phyloP scores from a whole-genome alignment of 2,888 invertebrate genomes.

The Drosophila vallismaia region DNA sequence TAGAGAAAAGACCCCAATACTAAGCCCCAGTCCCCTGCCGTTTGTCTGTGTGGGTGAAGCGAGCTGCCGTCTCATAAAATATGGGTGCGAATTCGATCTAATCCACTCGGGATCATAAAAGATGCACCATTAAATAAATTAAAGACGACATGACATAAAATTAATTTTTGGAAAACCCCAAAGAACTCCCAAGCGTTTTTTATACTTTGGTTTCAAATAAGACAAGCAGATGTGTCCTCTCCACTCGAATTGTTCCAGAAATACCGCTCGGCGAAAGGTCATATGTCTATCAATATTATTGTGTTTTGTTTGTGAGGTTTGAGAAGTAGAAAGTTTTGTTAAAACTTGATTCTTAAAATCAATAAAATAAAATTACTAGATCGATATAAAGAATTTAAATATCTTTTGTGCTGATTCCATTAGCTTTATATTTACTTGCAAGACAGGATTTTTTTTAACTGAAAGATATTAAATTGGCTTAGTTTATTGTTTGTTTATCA shows the following conservation, averaged over 20 bases:
- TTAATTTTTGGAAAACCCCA: slow-evolving; percentile 56
- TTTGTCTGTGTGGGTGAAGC: slow-evolving; percentile 47
- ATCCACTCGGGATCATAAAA: slow-evolving; percentile 22
- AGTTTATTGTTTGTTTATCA: slow-evolving; percentile 4
- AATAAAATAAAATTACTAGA: slow-evolving; percentile 10
- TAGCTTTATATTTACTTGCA: slow-evolving; percentile 5
- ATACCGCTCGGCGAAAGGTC: slow-evolving; percentile 43
- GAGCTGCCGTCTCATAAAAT: slow-evolving; percentile 28
- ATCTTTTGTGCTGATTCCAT: slow-evolving; percentile 16
- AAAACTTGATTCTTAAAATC: slow-evolving; percentile 48
- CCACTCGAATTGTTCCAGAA: slow-evolving; percentile 7
- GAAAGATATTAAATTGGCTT: not conserved
- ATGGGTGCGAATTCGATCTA: slow-evolving; percentile 46
- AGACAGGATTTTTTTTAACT: not conserved
- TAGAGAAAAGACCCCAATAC: slow-evolving; percentile 45
- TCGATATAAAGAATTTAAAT: slow-evolving; percentile 2
- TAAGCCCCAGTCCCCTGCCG: not conserved
- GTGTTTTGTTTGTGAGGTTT: slow-evolving; percentile 11
- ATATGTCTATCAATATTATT: slow-evolving; percentile 27
- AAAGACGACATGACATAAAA: slow-evolving; percentile 13
- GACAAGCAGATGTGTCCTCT: not conserved
- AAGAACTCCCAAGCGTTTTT: slow-evolving; percentile 37
- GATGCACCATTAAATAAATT: slow-evolving; percentile 36
- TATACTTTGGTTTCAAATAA: slow-evolving; percentile 30
- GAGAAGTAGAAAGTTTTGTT: slow-evolving; percentile 3